A percentile compares a stretch with the other conserved stretches of the same genome.
phyloP scores from a whole-genome alignment of 1,140 invertebrate genomes.

The Bombus confusus region DNA sequence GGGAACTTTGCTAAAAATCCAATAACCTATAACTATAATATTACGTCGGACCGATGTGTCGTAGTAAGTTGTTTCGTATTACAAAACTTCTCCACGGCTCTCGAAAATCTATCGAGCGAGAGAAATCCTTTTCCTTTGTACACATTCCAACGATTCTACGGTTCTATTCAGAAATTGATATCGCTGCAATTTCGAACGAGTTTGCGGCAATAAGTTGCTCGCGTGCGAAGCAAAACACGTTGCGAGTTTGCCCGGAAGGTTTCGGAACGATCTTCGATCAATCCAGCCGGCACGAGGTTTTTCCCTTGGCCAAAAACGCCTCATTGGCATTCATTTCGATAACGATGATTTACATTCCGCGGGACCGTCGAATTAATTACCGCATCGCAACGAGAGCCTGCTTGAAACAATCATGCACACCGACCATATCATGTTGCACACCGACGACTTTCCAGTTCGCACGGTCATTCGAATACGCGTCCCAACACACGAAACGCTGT shows the following conservation, averaged over 20 bases:
- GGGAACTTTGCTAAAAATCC: background rate
- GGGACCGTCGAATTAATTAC: constrained; percentile 18
- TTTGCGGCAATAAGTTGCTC: background rate
- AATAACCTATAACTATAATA: constrained; percentile 14
- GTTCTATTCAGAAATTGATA: background rate
- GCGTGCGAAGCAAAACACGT: background rate
- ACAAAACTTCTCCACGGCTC: background rate
- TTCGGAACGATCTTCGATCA: background rate
- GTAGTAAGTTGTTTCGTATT: background rate
- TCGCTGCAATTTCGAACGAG: background rate
- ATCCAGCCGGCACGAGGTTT: background rate
- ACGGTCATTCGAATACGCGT: constrained; percentile 10
- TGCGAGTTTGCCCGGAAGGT: background rate
- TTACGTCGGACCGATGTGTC: constrained; percentile 3
- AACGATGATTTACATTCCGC: constrained; percentile 5
- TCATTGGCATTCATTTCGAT: constrained; percentile 6
- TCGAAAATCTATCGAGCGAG: background rate
- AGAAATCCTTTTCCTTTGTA: too few relatives aligned
- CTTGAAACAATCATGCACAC: constrained; percentile 12
- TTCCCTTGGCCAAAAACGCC: background rate
- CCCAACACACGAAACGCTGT: background rate
- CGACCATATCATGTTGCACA: background rate
- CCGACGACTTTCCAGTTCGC: constrained; percentile 25
- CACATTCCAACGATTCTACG: too few relatives aligned
- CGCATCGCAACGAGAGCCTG: background rate